A percentile compares a stretch with the other conserved stretches of the same genome.
Evolutionary conservation across 2,113 vertebrate species (phyloP).

Genomic region (Vidua chalybeata): DNA sequence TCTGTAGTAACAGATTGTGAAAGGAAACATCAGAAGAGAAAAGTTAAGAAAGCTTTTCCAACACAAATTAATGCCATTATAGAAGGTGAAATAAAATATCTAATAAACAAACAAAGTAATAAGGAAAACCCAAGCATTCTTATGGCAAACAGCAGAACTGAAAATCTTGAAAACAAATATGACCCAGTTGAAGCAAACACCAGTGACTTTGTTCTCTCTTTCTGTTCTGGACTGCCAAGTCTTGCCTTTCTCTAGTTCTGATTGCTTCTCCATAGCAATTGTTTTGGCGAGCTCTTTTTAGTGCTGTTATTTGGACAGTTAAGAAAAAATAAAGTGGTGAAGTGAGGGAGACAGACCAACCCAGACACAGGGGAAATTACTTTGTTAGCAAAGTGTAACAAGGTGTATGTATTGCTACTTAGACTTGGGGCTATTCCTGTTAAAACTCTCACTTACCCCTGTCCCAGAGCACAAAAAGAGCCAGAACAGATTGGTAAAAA

Average conservation of each 20-base stretch:
- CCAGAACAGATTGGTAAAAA: background rate
- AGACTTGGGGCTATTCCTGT: background rate
- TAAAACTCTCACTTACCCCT: background rate
- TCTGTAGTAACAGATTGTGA: background rate
- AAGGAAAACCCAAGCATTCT: constrained; percentile 4
- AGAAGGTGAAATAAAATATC: background rate
- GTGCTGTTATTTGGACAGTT: background rate
- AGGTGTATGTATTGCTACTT: background rate
- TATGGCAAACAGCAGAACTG: background rate
- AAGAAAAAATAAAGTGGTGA: background rate
- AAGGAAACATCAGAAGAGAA: background rate
- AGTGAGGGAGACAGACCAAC: background rate
- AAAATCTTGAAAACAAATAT: constrained; percentile 38
- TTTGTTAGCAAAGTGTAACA: background rate
- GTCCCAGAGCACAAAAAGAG: background rate
- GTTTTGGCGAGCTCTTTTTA: constrained; percentile 28
- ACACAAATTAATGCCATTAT: background rate
- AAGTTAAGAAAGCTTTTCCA: background rate
- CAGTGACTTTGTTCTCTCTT: constrained; percentile 11
- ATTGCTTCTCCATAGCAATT: constrained; percentile 54
- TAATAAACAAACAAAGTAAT: background rate
- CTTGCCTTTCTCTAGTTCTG: constrained; percentile 26
- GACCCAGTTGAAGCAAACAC: constrained; percentile 33
- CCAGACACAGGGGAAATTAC: background rate
- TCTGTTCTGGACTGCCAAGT: constrained; percentile 23